phyloP scores from a whole-genome alignment of 2,113 vertebrate species.

The Plectropomus leopardus region DNA sequence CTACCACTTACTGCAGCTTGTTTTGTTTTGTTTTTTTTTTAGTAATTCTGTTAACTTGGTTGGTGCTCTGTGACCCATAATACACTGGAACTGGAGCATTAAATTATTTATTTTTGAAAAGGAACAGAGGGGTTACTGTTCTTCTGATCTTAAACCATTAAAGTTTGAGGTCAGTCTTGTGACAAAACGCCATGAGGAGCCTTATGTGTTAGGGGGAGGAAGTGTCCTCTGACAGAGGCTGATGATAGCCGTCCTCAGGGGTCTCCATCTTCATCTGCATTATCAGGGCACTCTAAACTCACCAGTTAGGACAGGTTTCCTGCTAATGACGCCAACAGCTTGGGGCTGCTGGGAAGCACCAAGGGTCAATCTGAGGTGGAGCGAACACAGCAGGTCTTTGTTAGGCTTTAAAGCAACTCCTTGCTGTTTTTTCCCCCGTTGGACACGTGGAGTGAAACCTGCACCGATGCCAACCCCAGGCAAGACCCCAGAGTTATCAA shows the following conservation, averaged over 20 bases:
- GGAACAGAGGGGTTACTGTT: constrained; percentile 5
- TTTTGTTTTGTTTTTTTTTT: constrained; percentile 44
- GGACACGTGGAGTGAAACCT: constrained; percentile 41
- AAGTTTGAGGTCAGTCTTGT: constrained; percentile 12
- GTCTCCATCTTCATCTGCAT: constrained; percentile 62
- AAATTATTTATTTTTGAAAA: not conserved
- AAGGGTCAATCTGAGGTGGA: constrained; percentile 45
- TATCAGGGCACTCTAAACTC: constrained; percentile 51
- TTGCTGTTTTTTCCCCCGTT: constrained; percentile 36
- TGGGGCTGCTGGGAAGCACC: constrained; percentile 52
- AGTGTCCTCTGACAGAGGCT: constrained; percentile 45
- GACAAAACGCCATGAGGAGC: constrained; percentile 17
- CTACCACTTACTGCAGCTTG: constrained; percentile 67
- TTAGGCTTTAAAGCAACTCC: constrained; percentile 28
- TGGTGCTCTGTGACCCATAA: constrained; percentile 24
- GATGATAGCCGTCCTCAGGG: constrained; percentile 35
- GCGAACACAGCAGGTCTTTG: constrained; percentile 66
- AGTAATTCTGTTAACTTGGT: constrained; percentile 36
- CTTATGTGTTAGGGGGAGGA: constrained; percentile 41
- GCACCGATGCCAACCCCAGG: constrained; percentile 5
- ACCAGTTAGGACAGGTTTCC: constrained; percentile 62
- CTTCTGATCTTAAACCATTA: constrained; percentile 8
- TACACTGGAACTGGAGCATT: constrained; percentile 17
- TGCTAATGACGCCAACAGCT: constrained; percentile 52
- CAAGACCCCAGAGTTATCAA: constrained; percentile 40